These are phyloP conservation scores for Frankliniella intonsa DNA, from an alignment of 2,888 invertebrate genomes.

Conservation along the genomic window DNA sequence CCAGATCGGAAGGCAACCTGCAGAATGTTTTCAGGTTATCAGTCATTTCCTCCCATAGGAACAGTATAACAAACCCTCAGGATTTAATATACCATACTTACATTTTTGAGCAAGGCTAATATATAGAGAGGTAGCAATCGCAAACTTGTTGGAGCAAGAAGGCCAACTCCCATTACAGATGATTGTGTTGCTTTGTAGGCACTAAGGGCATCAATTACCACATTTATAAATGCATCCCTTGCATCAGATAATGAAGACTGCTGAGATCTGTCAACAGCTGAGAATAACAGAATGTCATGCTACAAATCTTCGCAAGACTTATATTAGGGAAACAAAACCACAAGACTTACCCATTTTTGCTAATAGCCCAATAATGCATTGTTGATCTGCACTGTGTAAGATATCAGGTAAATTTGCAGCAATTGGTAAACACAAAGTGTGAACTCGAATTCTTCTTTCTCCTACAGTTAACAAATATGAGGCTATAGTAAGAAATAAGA, in stretches of 20 bases:
- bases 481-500: too few species aligned
- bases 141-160: conserved; percentile 72
- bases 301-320: not conserved
- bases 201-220: conserved; percentile 81
- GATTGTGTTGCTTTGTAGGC: conserved; percentile 62
- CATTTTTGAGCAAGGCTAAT: conserved; percentile 81
- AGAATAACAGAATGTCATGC: conserved; percentile 35
- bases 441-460: conserved; percentile 94
- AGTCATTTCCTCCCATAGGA: not conserved
- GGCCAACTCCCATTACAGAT: conserved; percentile 51
- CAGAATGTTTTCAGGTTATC: conserved; percentile 35
- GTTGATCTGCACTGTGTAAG: conserved; percentile 84
- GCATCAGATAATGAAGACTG: conserved; percentile 86
- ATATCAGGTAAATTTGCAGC: conserved; percentile 79
- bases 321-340: conserved; percentile 24
- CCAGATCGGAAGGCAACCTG: conserved; percentile 87
- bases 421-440: conserved; percentile 92
- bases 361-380: conserved; percentile 85
- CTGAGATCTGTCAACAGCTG: conserved; percentile 86
- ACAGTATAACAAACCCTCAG: not conserved
- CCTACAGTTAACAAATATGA: conserved; percentile 49
- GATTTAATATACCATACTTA: conserved; percentile 49
- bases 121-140: conserved; percentile 83
- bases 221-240: conserved; percentile 93
- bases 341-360: conserved; percentile 83